Conservation (phyloP, 2,888 invertebrate species). For the Nemapogon koenigi region DNA sequence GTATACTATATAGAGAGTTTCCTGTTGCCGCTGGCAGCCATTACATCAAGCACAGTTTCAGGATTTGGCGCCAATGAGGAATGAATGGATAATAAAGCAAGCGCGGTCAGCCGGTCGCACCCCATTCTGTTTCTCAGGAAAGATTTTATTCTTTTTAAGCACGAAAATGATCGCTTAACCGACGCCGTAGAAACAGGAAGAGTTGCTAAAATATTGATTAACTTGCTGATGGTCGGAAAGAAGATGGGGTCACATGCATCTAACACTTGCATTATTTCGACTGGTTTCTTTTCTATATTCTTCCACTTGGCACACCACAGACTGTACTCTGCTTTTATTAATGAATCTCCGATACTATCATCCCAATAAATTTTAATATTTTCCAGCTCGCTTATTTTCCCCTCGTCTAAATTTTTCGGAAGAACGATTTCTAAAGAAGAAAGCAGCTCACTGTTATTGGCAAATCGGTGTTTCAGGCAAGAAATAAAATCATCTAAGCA, state of each 20-base stretch:
- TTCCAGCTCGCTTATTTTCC: constrained; percentile 9
- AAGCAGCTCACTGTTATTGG: constrained; percentile 13
- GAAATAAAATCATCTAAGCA: constrained; percentile 5
- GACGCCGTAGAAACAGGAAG: constrained; percentile 11
- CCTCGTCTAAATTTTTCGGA: constrained; percentile 12
- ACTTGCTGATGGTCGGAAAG: constrained; percentile 12
- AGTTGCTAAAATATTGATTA: constrained; percentile 12
- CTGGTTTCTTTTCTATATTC: constrained; percentile 12
- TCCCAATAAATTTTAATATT: constrained; percentile 13
- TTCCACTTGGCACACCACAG: constrained; percentile 13
- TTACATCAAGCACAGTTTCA: constrained; percentile 7
- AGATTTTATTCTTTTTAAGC: constrained; percentile 11
- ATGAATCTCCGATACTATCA: constrained; percentile 11
- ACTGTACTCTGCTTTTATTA: constrained; percentile 11
- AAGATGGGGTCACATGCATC: constrained; percentile 10
- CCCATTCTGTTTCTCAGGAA: constrained; percentile 7
- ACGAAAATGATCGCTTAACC: constrained; percentile 11
- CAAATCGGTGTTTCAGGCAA: constrained; percentile 11
- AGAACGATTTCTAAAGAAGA: constrained; percentile 14
- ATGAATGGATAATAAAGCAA: constrained; percentile 7
- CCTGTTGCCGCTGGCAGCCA: constrained; percentile 8
- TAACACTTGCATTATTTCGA: constrained; percentile 11
- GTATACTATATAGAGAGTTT: constrained; percentile 2
- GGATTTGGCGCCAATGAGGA: constrained; percentile 3
- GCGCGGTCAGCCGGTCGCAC: constrained; percentile 4